phyloP scores from a whole-genome alignment of 2,797 vertebrate species.

The Eulemur rubriventer region DNA sequence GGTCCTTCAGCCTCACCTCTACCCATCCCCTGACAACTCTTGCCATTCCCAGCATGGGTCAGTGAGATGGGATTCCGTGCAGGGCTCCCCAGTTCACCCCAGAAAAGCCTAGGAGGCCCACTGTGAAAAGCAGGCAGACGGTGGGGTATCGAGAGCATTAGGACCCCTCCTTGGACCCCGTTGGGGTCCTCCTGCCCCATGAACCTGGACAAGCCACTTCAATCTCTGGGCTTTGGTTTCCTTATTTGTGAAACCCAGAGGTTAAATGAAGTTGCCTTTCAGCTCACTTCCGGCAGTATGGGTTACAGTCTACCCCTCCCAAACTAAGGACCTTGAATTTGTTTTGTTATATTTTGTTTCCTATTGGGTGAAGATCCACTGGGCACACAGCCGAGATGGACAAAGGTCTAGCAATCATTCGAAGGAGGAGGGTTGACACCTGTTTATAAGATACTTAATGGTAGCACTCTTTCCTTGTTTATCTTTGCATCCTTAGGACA shows the following conservation, averaged over 20 bases:
- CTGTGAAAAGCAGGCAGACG: background rate
- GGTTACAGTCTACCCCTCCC: background rate
- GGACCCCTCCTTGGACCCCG: background rate
- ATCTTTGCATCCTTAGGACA: background rate
- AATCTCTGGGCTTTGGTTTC: background rate
- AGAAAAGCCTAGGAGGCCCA: background rate
- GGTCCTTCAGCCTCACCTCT: background rate
- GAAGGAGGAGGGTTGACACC: conserved; percentile 1
- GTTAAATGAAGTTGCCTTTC: background rate
- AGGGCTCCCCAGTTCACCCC: too few relatives aligned
- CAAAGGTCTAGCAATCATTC: conserved; percentile 40
- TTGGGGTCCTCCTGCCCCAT: background rate
- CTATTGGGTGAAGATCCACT: background rate
- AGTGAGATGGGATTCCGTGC: background rate
- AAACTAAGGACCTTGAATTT: conserved; percentile 21
- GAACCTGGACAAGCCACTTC: background rate
- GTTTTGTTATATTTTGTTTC: conserved; percentile 21
- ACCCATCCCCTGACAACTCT: background rate
- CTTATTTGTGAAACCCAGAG: background rate
- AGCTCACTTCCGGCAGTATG: background rate
- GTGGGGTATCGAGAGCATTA: background rate
- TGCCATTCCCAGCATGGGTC: background rate
- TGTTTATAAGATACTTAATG: conserved; percentile 1
- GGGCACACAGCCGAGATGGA: background rate
- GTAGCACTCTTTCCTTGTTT: conserved; percentile 28